Percentiles rank a stretch among this genome's conserved stretches.
Evolutionary conservation across 2,113 vertebrate species (phyloP).

Genomic region (Cervus canadensis): DNA sequence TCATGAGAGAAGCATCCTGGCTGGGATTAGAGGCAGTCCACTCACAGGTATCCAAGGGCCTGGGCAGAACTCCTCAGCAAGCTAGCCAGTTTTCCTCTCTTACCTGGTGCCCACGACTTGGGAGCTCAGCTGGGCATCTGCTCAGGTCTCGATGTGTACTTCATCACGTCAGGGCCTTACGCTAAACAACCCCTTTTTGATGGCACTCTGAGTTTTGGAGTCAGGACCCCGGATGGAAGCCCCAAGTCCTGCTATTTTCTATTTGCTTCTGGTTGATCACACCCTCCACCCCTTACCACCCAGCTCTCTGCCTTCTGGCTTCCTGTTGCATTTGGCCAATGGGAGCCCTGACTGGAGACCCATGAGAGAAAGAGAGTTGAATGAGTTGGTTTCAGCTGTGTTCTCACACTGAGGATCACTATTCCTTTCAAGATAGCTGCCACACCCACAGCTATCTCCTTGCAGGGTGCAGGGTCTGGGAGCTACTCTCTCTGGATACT

Average conservation of each 20-base stretch:
- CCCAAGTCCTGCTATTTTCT: background rate
- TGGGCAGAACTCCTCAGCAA: background rate
- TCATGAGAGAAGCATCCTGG: background rate
- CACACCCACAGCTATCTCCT: background rate
- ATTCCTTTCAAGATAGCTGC: background rate
- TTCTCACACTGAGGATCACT: background rate
- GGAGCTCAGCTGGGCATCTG: background rate
- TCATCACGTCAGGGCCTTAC: background rate
- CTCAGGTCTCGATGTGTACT: background rate
- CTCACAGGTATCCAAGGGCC: background rate
- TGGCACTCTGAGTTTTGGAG: background rate
- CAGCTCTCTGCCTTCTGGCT: background rate
- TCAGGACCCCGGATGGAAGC: background rate
- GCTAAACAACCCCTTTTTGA: background rate
- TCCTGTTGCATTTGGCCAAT: background rate
- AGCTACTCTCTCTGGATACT: background rate
- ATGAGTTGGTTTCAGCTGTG: background rate
- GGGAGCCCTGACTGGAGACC: background rate
- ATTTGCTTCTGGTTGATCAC: background rate
- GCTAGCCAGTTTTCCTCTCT: background rate
- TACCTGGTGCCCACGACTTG: background rate
- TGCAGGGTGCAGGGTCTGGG: background rate
- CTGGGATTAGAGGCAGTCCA: background rate
- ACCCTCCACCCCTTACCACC: background rate
- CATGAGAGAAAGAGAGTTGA: background rate